Base-by-base conservation (phyloP, 1,140 invertebrate species). In the Eurytemora carolleeae region DNA sequence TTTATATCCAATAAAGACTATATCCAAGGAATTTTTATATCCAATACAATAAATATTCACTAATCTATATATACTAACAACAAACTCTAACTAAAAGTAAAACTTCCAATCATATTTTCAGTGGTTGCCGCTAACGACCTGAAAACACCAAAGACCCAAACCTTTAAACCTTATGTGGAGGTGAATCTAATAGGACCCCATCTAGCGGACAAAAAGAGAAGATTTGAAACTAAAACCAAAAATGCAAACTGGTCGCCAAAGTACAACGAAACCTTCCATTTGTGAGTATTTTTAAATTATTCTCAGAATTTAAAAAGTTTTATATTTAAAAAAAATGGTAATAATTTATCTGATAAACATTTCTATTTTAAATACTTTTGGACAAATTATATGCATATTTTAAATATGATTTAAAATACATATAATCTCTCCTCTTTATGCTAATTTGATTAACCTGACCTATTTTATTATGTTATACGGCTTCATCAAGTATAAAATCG, bases 81-180 rank as follows among this genome's bases (percentile, higher is more conserved):
- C n/a, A n/a, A n/a, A n/a, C n/a, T n/a, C n/a, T n/a, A n/a, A n/a
- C n/a, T n/a, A n/a, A n/a, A n/a, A n/a, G n/a, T n/a, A n/a, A n/a
- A n/a, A n/a, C n/a, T n/a, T n/a, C n/a, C n/a, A n/a, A n/a, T n/a
- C n/a, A 66, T 56, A 63, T 61, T 77, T 77, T 24, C 72, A 98
- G 94, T 99, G 69, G 86, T 98, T 57, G 94, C 93, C 64, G 92
- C 92, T 16, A 98, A 98, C 73, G 94, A 98, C 73, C 76, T 99
- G 22, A 96, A 97, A 71, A 98, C 96, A 95, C 85, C 88, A 66
- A 85, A 88, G 55, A 82, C 83, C 2, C 82, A 84, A 44, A 96
- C 95, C 86, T 99, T 99, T 77, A 81, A 91, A 69, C 94, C 96
- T 52, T 98, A 98, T 75, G 90, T 98, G 53, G 95, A 99, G 76